Evolutionary conservation across 2,797 vertebrate species (phyloP), one percentile per base, ranked within the genome.

Genomic region (Sebastes minor): DNA sequence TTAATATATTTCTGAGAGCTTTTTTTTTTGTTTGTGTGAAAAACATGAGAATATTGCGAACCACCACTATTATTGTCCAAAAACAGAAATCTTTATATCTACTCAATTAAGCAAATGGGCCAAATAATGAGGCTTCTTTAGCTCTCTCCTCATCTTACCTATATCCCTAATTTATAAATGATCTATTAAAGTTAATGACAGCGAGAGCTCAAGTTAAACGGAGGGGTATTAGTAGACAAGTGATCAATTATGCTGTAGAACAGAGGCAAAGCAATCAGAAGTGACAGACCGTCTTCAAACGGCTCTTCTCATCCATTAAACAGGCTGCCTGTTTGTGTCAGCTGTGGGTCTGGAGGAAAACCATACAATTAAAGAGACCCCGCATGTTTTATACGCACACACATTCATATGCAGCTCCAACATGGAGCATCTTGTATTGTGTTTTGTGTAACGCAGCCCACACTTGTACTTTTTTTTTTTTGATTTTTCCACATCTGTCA

Each of bases 291-390:
- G 85, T 90, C 93, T 94, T 93, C 94, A 92, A 93, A 91, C 91
- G 35, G 89, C 89, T 91, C 94, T 95, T 87, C 92, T 94, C 93
- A 94, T 95, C 94, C 92, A 96, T 96, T 95, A 94, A 95, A 95
- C 93, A 93, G 89, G 91, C 94, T 93, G 94, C 94, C 92, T 93
- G 94, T 92, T 94, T 95, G 90, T 93, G 94, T 94, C 93, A 92
- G 94, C 92, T 93, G 92, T 84, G 88, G 94, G 89, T 92, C 92
- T 92, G 92, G 74, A 92, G 91, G 88, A 92, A 94, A 94, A 90
- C 92, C 92, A 94, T 92, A 95, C 94, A 96, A 96, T 95, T 95
- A 96, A 92, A 94, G 88, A 89, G 90, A 92, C 82, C 91, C 92
- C 74, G 88, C 88, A 91, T 92, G 92, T 95, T 93, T 92, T 92